Base-by-base conservation (phyloP, 2,888 invertebrate genomes). In the Drosophila limbata region DNA sequence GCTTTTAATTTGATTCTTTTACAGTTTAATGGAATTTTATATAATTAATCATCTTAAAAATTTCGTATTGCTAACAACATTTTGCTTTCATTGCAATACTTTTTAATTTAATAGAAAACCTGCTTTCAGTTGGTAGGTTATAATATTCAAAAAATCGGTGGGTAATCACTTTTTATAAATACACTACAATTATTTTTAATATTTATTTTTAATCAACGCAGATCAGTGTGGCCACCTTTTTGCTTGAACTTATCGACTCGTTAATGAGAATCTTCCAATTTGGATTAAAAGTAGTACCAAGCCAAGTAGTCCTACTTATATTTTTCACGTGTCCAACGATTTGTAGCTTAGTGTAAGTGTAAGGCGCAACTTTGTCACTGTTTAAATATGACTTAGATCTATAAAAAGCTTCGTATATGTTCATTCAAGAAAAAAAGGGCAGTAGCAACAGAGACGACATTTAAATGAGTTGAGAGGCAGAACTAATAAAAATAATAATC, bases 401-500 rank as follows among this genome's bases (percentile, higher is more conserved):
- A 62, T 70, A n/a, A 44, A 45, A 44, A 33, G 19, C 25, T 15
- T n/a, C 45, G 48, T 48, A 9, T 35, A 17, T 45, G 25, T 9
- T 17, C n/a, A 55, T 50, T 25, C 25, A 25, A 48, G 45, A 25
- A 28, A 57, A 56, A 11, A 19, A 17, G 10, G 57, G 57, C 71
- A 48, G 79, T 76, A 79, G 69, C 86, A 63, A 55, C 47, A 33
- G 48, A 61, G 35, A 33, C 21, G 21, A 10, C 35, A 9, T 31
- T 45, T 33, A 39, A 40, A 21, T 39, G 50, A 48, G 52, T 31
- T 31, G 44, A 42, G 25, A 39, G 57, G 33, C 42, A 37, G 57
- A 60, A 60, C 45, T 69, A 80, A 80, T 65, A 42, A 50, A 65
- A 69, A 17, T 35, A 56, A 56, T 69, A 66, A 70, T 66, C 64